A percentile compares a stretch with the other conserved stretches of the same genome.
phyloP scores from a whole-genome alignment of 1,140 invertebrate genomes.

The Atta colombica region DNA sequence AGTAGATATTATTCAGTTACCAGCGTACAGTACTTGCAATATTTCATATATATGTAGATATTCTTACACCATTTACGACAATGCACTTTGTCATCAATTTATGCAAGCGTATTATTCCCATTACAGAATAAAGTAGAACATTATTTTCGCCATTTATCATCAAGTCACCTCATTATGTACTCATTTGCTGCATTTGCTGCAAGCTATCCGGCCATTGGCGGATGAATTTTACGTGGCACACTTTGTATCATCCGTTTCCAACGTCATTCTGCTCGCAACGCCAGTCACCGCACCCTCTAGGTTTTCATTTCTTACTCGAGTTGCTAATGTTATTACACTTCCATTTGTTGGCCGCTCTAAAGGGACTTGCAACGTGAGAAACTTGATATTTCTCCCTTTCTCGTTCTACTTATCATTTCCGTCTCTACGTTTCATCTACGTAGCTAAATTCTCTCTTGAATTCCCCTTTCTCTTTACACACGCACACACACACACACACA shows the following conservation, averaged over 20 bases:
- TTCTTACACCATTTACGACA: background rate
- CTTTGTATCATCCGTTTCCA: conserved; percentile 51
- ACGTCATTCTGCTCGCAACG: conserved; percentile 23
- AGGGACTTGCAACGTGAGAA: conserved; percentile 56
- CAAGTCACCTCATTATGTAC: conserved; percentile 53
- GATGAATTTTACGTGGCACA: conserved; percentile 49
- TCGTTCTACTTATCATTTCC: conserved; percentile 26
- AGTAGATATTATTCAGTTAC: conserved; percentile 2
- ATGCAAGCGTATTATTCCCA: background rate
- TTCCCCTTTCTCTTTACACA: background rate
- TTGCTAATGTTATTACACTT: conserved; percentile 75
- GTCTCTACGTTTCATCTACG: conserved; percentile 38
- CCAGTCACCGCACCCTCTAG: conserved; percentile 11
- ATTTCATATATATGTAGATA: background rate
- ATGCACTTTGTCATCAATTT: conserved; percentile 8
- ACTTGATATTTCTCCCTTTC: conserved; percentile 63
- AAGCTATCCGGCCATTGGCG: conserved; percentile 47
- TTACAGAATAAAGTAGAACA: conserved; percentile 18
- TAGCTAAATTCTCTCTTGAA: background rate
- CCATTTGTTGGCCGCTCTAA: conserved; percentile 70
- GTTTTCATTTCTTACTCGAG: conserved; percentile 73
- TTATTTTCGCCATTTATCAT: conserved; percentile 58
- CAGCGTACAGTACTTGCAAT: background rate
- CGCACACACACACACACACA: no score
- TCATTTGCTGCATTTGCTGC: conserved; percentile 46